These are phyloP conservation scores for Xestia c-nigrum DNA, from an alignment of 2,888 invertebrate species.

Conservation along the genomic window DNA sequence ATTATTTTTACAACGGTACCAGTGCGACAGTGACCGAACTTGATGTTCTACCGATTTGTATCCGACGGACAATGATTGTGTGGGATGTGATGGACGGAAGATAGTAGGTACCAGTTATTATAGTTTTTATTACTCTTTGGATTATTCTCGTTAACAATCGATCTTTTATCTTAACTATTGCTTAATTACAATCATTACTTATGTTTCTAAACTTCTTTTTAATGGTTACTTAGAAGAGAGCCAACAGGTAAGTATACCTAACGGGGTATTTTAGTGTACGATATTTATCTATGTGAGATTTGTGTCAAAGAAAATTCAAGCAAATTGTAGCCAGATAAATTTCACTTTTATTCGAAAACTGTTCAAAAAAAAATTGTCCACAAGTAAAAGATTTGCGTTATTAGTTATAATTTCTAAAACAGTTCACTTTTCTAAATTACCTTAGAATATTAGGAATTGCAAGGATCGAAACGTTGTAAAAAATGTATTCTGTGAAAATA, in stretches of 20 bases:
- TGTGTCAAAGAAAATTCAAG: not conserved
- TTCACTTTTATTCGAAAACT: not conserved
- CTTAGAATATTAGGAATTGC: not conserved
- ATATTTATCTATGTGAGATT: slow-evolving; percentile 13
- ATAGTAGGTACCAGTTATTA: slow-evolving; percentile 24
- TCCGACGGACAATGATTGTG: not conserved
- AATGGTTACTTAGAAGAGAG: not conserved
- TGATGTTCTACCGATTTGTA: slow-evolving; percentile 9
- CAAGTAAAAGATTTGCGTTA: not conserved
- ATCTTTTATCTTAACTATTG: slow-evolving; percentile 46
- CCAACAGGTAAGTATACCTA: not conserved
- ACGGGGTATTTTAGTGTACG: not conserved
- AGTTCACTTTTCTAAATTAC: not conserved
- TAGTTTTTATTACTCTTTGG: slow-evolving; percentile 26
- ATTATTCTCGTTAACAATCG: slow-evolving; percentile 37
- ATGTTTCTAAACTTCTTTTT: slow-evolving; percentile 21
- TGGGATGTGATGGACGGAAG: slow-evolving; percentile 27
- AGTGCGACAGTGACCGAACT: slow-evolving; percentile 35
- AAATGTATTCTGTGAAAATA: not conserved
- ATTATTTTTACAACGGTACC: slow-evolving; percentile 66
- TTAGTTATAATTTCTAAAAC: not conserved
- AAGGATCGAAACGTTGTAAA: not conserved
- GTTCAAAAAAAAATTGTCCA: not conserved
- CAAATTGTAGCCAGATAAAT: not conserved
- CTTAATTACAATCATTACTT: slow-evolving; percentile 34